These are phyloP conservation scores for Myotis pilosus DNA, from an alignment of 2,797 vertebrate species.

Conservation along the genomic window DNA sequence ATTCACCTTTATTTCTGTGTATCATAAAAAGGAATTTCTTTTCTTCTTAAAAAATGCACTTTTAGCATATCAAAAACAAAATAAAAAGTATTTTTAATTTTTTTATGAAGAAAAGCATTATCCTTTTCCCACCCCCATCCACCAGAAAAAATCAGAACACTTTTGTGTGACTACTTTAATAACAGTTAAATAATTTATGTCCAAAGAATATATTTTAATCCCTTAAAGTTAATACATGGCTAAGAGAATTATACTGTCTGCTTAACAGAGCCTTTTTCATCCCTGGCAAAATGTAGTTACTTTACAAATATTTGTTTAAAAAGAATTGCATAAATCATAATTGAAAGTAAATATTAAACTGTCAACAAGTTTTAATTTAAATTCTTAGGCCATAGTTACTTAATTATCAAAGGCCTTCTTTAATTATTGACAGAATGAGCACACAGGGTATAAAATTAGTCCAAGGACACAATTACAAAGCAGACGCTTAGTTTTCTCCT, in stretches of 20 bases:
- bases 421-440: not conserved
- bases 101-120: not conserved
- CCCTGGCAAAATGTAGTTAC: not conserved
- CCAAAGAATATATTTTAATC: not conserved
- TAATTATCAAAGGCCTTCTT: not conserved
- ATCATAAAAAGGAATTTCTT: constrained; percentile 20
- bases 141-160: not conserved
- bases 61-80: not conserved
- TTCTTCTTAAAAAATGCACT: not conserved
- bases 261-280: constrained; percentile 5
- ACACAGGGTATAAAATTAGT: not conserved
- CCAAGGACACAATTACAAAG: not conserved
- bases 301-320: constrained; percentile 55
- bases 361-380: constrained; percentile 27
- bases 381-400: not conserved
- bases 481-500: not conserved
- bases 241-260: constrained; percentile 20
- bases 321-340: constrained; percentile 49
- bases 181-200: not conserved
- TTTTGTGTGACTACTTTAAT: not conserved
- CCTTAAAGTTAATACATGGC: not conserved
- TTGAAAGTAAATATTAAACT: constrained; percentile 36
- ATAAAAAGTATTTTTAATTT: not conserved
- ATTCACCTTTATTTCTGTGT: constrained; percentile 46
- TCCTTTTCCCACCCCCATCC: not conserved